Percentiles rank a stretch among this genome's conserved stretches.
Evolutionary conservation across 2,113 vertebrate genomes (phyloP).

Genomic region (Dendrocopos noguchii): DNA sequence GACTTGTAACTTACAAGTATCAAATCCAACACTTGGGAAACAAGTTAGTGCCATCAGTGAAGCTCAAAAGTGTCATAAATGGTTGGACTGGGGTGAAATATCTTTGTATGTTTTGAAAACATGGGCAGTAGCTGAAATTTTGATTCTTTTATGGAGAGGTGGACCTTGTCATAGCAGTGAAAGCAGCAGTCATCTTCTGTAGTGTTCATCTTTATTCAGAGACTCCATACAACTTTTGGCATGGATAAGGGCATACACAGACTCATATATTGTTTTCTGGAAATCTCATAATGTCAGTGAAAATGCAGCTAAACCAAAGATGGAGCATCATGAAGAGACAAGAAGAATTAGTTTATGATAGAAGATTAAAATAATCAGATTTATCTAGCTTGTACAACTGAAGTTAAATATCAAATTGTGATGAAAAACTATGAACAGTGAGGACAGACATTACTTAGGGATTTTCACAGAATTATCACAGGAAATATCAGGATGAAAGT

Average conservation of each 20-base stretch:
- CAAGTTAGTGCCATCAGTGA: not conserved
- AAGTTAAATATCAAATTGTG: not conserved
- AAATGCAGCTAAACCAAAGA: constrained; percentile 13
- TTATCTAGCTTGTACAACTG: not conserved
- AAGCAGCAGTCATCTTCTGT: not conserved
- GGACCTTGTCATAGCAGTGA: not conserved
- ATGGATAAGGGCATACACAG: not conserved
- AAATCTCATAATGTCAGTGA: not conserved
- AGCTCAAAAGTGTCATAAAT: not conserved
- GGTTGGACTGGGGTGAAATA: not conserved
- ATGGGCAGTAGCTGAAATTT: not conserved
- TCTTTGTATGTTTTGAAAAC: not conserved
- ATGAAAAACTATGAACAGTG: not conserved
- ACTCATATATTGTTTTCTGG: not conserved
- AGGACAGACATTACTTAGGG: not conserved
- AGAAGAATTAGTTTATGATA: not conserved
- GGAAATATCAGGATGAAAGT: not conserved
- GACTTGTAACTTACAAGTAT: not conserved
- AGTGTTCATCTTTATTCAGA: not conserved
- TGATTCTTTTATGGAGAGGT: not conserved
- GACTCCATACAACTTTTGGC: not conserved
- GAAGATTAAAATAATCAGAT: not conserved
- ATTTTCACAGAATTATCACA: not conserved
- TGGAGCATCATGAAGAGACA: not conserved
- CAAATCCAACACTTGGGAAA: not conserved